These are phyloP conservation scores for Okapia johnstoni DNA, from an alignment of 2,113 vertebrate genomes.

Conservation along the genomic window DNA sequence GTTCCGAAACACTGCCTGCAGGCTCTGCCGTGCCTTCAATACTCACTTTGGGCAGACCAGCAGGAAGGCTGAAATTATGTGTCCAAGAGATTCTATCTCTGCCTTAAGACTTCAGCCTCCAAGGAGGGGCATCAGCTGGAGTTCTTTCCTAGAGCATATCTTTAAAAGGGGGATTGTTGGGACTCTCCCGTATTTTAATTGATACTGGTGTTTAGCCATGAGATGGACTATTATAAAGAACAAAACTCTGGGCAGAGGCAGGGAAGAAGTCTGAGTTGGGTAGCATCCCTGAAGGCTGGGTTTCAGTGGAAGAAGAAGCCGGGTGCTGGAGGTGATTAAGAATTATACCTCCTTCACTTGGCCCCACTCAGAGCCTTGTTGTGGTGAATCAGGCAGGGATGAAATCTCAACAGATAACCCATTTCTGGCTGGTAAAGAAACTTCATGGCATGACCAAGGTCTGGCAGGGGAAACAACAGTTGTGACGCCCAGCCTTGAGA, in stretches of 20 bases:
- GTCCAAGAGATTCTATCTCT: not conserved
- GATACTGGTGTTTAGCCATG: not conserved
- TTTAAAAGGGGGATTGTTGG: not conserved
- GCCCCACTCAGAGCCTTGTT: not conserved
- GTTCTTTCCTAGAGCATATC: not conserved
- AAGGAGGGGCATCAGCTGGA: not conserved
- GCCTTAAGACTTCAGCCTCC: not conserved
- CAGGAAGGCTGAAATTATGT: not conserved
- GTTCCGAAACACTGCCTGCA: not conserved
- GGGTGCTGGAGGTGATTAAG: not conserved
- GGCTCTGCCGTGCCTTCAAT: not conserved
- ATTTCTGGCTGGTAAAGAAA: not conserved
- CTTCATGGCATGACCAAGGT: not conserved
- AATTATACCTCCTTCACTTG: rapidly evolving
- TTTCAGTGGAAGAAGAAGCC: not conserved
- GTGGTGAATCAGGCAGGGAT: not conserved
- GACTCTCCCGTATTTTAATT: rapidly evolving
- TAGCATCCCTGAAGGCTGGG: not conserved
- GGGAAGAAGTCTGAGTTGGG: not conserved
- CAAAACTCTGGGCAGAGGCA: not conserved
- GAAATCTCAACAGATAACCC: not conserved
- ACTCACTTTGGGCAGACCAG: not conserved
- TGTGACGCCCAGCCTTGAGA: not conserved
- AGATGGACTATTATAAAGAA: not conserved
- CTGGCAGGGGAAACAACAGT: not conserved